Conservation (phyloP, 2,888 invertebrate genomes). For the Caenorhabditis parvicauda region DNA sequence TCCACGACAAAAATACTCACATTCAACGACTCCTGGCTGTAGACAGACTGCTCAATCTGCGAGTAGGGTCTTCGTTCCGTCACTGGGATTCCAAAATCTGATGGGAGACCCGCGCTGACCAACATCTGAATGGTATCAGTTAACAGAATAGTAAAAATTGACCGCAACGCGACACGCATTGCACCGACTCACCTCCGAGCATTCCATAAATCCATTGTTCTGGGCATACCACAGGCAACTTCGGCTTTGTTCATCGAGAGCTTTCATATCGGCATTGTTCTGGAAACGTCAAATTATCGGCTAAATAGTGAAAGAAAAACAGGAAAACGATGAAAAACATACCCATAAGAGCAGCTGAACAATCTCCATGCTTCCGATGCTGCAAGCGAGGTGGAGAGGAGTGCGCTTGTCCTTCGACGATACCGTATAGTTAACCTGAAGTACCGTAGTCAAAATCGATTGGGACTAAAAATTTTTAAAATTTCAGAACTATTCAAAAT, state of each 20-base stretch:
- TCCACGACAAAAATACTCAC: too few relatives aligned
- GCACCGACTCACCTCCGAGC: slow-evolving; percentile 30
- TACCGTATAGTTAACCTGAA: slow-evolving; percentile 77
- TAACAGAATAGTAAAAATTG: too few relatives aligned
- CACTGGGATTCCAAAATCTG: too few relatives aligned
- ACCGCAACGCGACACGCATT: too few relatives aligned
- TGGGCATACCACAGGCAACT: slow-evolving; percentile 80
- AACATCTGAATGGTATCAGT: too few relatives aligned
- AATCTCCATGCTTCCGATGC: slow-evolving; percentile 66
- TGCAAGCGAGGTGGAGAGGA: slow-evolving; percentile 82
- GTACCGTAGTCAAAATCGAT: slow-evolving; percentile 65
- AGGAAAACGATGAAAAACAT: too few relatives aligned
- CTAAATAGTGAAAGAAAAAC: background rate
- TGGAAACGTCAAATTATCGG: slow-evolving; percentile 66
- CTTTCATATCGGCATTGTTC: slow-evolving; percentile 90
- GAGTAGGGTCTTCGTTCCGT: too few relatives aligned
- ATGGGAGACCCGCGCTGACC: too few relatives aligned
- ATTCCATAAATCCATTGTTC: slow-evolving; percentile 42
- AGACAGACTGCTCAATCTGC: too few relatives aligned
- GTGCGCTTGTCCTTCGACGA: slow-evolving; percentile 77
- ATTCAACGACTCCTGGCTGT: too few relatives aligned
- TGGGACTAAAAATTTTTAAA: background rate
- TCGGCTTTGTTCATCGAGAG: slow-evolving; percentile 81
- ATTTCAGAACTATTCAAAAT: background rate
- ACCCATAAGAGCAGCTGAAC: slow-evolving; percentile 93